Evolutionary conservation across 2,888 invertebrate species (phyloP), one percentile per base, ranked within the genome.

Genomic region (Stratiomys singularior): DNA sequence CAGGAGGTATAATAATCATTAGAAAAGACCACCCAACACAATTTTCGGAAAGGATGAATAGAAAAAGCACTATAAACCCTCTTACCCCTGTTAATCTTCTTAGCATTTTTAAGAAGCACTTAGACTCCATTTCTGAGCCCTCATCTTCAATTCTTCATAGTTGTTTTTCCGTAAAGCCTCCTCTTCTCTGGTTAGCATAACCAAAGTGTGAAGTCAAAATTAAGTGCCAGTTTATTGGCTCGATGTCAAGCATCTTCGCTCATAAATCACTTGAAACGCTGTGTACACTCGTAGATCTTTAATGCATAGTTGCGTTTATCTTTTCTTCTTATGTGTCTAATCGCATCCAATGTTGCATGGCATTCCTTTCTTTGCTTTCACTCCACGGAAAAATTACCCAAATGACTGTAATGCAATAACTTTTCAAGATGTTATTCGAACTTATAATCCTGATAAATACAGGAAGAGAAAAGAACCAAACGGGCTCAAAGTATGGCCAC

Each of bases 211-310:
- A 82, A 81, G 80, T 79, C 78, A 79, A 79, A 81, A 80, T 81
- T 81, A 79, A 81, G 79, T 80, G 81, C 82, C 81, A 82, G 80
- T 79, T 76, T 80, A 78, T 81, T 82, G 82, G 81, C 82, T 80
- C 81, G 28, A 77, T 81, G 76, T 81, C 82, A 82, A 82, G 63
- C 76, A 78, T 81, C 78, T 78, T 74, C 60, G 28, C 63, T 60
- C 72, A 80, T 81, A 81, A 81, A 81, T 81, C 81, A 81, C 30
- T 7, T 18, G 30, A 13, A 60, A 23, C 13, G 9, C 25, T n/a
- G 18, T 25, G 30, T 46, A 23, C n/a, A n/a, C n/a, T n/a, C n/a
- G n/a, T 47, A 47, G 46, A 69, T 25, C 21, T 25, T 23, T 66
- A 15, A 25, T 21, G 18, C 28, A 66, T 64, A 25, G 25, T 15